Evolutionary conservation across 92 coral and sea anemone genomes (phyloP), one percentile per base, ranked within the genome.

Genomic region (Phenganax subtilis): DNA sequence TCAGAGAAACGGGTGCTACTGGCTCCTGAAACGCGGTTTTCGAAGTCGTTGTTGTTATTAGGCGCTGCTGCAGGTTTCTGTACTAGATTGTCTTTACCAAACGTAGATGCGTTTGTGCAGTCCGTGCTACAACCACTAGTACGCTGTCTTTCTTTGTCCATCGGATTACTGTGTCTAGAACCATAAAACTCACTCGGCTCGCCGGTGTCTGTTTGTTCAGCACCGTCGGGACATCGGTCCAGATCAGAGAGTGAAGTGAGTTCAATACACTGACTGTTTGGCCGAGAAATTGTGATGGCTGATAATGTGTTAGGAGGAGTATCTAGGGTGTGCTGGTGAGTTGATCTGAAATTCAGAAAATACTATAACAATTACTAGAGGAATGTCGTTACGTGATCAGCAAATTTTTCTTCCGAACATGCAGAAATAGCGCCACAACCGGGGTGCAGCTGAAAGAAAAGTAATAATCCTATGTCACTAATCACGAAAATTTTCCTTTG

Each of bases 211-310:
- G 96, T 84, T 70, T 90, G 92, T 76, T 94, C 98, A 61, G 98
- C 98, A 52, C 98, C 98, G 82, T 94, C 98, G 12, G 98, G 98
- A 14, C 91, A 89, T 51, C 98, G 90, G 62, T 94, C 98, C 85
- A 87, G 64, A 84, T 59, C 85, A 80, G 88, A 52, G 89, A 92
- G 70, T 82, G 92, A 52, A 84, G 81, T 79, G 11, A 79, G 75
- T 44, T 79, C 83, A 52, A 79, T 52, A 79, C 73, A 47, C 62
- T 79, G 83, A 54, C 83, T 79, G 75, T 51, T 79, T 47, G 83
- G 83, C 14, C 83, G 83, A 79, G 83, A 79, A 47, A 79, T 79
- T 56, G 73, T 79, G 29, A 79, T 79, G 74, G 83, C 83, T 25
- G 83, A 31, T 59, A 79, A 53, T 60, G 83, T 79, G 69, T 79